Evolutionary conservation across 2,797 vertebrate genomes (phyloP).

Genomic region (Darevskia mixta): DNA sequence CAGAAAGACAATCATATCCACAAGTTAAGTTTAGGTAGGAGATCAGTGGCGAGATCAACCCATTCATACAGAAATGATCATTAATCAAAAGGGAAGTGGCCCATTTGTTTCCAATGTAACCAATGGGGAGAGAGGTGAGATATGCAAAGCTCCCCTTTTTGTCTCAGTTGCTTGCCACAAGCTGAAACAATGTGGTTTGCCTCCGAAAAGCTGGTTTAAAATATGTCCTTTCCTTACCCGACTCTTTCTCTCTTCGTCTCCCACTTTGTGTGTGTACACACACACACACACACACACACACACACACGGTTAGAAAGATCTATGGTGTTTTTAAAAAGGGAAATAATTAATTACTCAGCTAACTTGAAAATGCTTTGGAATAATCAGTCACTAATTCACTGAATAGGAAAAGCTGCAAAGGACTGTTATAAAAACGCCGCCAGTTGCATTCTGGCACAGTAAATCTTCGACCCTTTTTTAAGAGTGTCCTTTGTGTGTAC

Average conservation of each 20-base stretch:
- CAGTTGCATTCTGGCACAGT: conserved; percentile 32
- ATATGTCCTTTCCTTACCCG: conserved; percentile 8
- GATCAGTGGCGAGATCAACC: neutral
- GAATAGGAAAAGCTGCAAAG: conserved; percentile 33
- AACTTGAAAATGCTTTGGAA: conserved; percentile 44
- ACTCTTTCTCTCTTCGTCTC: neutral
- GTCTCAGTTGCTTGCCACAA: neutral
- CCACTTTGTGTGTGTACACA: conserved; percentile 1
- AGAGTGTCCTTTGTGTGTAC: conserved; percentile 33
- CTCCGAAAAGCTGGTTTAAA: conserved; percentile 22
- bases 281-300: neutral
- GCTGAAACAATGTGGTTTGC: conserved; percentile 19
- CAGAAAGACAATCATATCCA: neutral
- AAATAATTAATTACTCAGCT: conserved; percentile 48
- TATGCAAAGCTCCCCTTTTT: neutral
- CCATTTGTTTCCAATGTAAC: conserved; percentile 16
- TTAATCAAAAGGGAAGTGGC: neutral
- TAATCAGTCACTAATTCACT: conserved; percentile 46
- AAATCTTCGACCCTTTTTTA: conserved; percentile 40
- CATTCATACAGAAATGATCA: neutral
- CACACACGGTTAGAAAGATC: conserved; percentile 7
- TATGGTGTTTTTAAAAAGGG: conserved; percentile 26
- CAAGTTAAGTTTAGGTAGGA: neutral
- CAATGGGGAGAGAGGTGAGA: neutral
- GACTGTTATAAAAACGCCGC: conserved; percentile 22